Base-by-base conservation (phyloP, 2,888 invertebrate genomes). In the Cheilosia vernalis region DNA sequence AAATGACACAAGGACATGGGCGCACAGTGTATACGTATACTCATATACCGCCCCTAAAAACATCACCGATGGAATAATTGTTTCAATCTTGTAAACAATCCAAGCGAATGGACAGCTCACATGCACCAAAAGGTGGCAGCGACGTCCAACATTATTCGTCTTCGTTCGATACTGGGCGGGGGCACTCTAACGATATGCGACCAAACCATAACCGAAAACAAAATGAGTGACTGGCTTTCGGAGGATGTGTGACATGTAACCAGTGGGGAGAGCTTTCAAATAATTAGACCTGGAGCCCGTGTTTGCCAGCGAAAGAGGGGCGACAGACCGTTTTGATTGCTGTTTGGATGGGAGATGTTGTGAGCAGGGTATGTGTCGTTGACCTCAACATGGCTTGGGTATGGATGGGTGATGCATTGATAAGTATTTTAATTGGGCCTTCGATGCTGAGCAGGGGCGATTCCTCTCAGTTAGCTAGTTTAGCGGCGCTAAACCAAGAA, bases 61-160 rank as follows among this genome's bases (percentile, higher is more conserved):
- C 78, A 73, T 69, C 78, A 78, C 67, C 83, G 61, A 83, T 67
- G 61, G 67, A 63, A 78, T 83, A 83, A 79, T 79, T 83, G 67
- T 79, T 83, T 67, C 63, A 78, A 63, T 78, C 78, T 73, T 78
- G 78, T 69, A 73, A 79, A 78, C 70, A 56, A 72, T 37, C 73
- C 73, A 73, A 53, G 79, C 63, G 44, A 58, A 47, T 27, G 72
- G 47, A n/a, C 6, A 42, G 42, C 21, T 15, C n/a, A 27, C 78
- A 72, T 47, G 44, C 60, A 72, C 72, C 72, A 70, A 82, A 55
- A 72, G 82, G 70, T 77, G 60, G 40, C 60, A 60, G 55, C 37
- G 55, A 49, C 37, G 24, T 37, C 51, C 30, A 33, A 51, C 44
- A 27, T 53, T 53, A 15, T 53, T 37, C 60, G 42, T 49, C 63